Base-by-base conservation (phyloP, 1,140 invertebrate genomes). In the Aphis craccivora region DNA sequence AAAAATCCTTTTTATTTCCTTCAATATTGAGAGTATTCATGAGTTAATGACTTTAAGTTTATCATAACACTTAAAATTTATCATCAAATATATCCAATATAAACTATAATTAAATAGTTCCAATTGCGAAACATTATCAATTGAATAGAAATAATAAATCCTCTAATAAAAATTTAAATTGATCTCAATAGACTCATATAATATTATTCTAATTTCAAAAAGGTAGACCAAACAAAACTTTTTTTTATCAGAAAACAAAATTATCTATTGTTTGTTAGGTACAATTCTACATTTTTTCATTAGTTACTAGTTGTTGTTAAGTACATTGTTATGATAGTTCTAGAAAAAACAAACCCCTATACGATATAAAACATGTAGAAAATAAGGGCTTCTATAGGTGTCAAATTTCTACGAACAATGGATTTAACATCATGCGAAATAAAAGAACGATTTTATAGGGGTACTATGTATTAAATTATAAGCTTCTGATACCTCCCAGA, bases 311-410 rank as follows among this genome's bases (percentile, higher is more conserved):
- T 51, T 51, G 30, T 67, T 60, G 55, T 60, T 67, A 67, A n/a
- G 14, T 67, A 14, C n/a, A 60, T 60, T 60, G 14, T n/a, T 76
- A 5, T 67, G 11, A 14, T 76, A 76, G 30, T 76, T 18, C n/a
- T n/a, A 14, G 14, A n/a, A 76, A 37, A 84, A 90, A 90, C 40
- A 22, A 67, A 43, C 89, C 89, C 89, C 37, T 43, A 40, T 43
- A 22, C 0, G 0, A 20, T 43, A 22, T 90, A 35, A 60, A 90
- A 43, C 89, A 22, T 55, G 8, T 25, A 55, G 37, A 40, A 67
- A 60, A 90, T 60, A 90, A 60, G 89, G 89, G 89, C 55, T 90
- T 90, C 89, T 30, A 43, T n/a, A 67, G 11, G 89, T 43, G 14
- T 90, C 37, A 67, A 30, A 67, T 90, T 90, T 90, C 89, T 20